These are phyloP conservation scores for Lepidochrysops patricia DNA, from an alignment of 2,888 invertebrate genomes.

Conservation along the genomic window DNA sequence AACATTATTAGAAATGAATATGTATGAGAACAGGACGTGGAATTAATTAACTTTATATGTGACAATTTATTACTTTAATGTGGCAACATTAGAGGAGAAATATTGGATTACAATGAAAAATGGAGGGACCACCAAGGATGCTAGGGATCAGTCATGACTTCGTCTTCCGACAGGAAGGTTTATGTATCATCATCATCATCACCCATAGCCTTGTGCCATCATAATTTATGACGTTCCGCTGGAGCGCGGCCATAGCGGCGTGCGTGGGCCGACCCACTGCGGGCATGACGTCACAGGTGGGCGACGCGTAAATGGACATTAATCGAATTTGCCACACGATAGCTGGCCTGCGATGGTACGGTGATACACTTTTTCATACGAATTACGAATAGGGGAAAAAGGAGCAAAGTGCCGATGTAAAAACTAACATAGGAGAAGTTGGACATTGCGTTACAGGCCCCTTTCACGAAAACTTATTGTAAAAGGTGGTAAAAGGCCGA, in stretches of 20 bases:
- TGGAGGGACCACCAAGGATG: no score
- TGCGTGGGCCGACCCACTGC: neutral
- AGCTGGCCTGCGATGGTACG: neutral
- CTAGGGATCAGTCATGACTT: no score
- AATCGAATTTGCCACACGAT: neutral
- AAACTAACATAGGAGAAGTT: no score
- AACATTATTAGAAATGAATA: neutral
- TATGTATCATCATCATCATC: neutral
- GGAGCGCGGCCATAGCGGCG: neutral
- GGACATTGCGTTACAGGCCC: no score
- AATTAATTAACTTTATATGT: neutral
- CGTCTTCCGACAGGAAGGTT: neutral
- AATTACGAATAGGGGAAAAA: no score
- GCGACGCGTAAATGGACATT: neutral
- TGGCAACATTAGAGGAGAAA: neutral
- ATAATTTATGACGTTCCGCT: neutral
- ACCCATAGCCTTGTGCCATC: neutral
- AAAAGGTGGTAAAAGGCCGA: no score
- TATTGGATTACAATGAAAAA: no score
- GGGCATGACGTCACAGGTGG: neutral
- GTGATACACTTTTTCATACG: no score
- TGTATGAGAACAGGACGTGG: neutral
- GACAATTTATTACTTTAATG: neutral
- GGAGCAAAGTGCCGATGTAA: no score
- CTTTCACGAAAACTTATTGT: no score